These are phyloP conservation scores for Botia kubotai DNA, from an alignment of 2,797 vertebrate genomes.

Conservation along the genomic window DNA sequence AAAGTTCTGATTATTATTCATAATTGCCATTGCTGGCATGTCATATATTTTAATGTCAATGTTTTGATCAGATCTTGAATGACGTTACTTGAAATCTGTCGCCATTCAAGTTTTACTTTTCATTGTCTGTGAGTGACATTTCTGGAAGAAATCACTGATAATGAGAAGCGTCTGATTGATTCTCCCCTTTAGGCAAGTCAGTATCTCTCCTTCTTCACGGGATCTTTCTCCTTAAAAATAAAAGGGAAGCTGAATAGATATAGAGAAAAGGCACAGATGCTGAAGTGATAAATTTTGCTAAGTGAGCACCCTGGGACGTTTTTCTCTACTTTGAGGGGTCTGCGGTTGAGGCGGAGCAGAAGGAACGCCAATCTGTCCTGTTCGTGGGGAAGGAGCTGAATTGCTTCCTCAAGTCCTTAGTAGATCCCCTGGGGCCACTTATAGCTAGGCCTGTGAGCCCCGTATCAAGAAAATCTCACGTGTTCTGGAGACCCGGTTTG, in stretches of 20 bases:
- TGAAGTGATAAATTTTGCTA: conserved; percentile 59
- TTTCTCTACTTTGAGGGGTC: conserved; percentile 53
- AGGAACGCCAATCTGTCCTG: conserved; percentile 69
- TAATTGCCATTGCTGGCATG: neutral
- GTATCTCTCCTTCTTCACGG: neutral
- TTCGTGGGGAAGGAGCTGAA: conserved; percentile 63
- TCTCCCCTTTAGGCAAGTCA: conserved; percentile 1
- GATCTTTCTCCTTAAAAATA: conserved; percentile 11
- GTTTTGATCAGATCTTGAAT: neutral
- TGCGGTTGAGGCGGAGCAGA: conserved; percentile 61
- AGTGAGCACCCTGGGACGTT: conserved; percentile 55
- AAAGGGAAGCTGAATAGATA: conserved; percentile 3
- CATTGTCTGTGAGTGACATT: neutral
- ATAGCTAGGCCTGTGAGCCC: conserved; percentile 40
- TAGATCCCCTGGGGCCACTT: conserved; percentile 65
- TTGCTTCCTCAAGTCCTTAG: conserved; percentile 63
- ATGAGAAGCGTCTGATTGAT: neutral
- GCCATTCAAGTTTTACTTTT: neutral
- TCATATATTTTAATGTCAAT: neutral
- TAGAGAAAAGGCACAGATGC: conserved; percentile 19
- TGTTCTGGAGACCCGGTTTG: conserved; percentile 37
- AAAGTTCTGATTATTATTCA: neutral
- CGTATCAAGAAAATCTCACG: conserved; percentile 48
- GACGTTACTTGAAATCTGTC: neutral
- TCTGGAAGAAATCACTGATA: neutral